Evolutionary conservation across 2,113 vertebrate genomes (phyloP).

Genomic region (Poecilia latipinna): DNA sequence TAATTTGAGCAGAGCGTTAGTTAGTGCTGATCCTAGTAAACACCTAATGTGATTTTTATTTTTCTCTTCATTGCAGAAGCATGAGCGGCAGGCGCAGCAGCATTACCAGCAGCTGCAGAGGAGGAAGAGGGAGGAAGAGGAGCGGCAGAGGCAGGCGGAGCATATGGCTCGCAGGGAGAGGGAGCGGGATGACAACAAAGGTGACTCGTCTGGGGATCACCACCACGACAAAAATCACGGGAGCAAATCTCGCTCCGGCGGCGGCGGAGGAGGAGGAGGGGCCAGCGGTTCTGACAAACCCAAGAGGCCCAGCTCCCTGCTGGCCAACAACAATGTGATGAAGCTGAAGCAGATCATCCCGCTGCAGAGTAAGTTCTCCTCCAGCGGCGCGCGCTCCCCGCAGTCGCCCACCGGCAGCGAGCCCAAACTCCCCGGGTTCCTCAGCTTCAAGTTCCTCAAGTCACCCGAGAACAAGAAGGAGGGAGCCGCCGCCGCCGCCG

Average conservation of each 20-base stretch:
- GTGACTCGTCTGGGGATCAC: slow-evolving; percentile 80
- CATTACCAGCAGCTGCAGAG: slow-evolving; percentile 96
- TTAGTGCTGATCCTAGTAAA: slow-evolving; percentile 45
- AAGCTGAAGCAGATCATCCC: slow-evolving; percentile 98
- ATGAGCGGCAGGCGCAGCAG: slow-evolving; percentile 96
- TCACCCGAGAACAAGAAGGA: slow-evolving; percentile 91
- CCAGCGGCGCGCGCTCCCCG: slow-evolving; percentile 83
- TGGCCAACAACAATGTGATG: slow-evolving; percentile 96
- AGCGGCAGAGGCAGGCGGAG: slow-evolving; percentile 92
- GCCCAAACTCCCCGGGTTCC: slow-evolving; percentile 92
- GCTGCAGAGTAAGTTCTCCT: slow-evolving; percentile 91
- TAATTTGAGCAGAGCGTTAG: slow-evolving; percentile 29
- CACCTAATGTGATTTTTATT: slow-evolving; percentile 34
- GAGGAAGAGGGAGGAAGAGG: slow-evolving; percentile 93
- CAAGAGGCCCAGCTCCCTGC: slow-evolving; percentile 91
- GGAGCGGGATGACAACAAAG: slow-evolving; percentile 81
- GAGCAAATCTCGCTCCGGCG: slow-evolving; percentile 79
- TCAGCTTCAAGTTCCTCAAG: slow-evolving; percentile 96
- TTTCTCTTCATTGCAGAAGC: slow-evolving; percentile 82
- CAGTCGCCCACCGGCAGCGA: slow-evolving; percentile 89
- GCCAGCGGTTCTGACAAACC: slow-evolving; percentile 84
- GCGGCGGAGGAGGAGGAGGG: slow-evolving; percentile 63
- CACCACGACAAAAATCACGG: slow-evolving; percentile 84
- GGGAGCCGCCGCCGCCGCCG: slow-evolving; percentile 35
- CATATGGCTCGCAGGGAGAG: slow-evolving; percentile 89